Base-by-base conservation (phyloP, 1,140 invertebrate species). In the Rhyzopertha dominica region DNA sequence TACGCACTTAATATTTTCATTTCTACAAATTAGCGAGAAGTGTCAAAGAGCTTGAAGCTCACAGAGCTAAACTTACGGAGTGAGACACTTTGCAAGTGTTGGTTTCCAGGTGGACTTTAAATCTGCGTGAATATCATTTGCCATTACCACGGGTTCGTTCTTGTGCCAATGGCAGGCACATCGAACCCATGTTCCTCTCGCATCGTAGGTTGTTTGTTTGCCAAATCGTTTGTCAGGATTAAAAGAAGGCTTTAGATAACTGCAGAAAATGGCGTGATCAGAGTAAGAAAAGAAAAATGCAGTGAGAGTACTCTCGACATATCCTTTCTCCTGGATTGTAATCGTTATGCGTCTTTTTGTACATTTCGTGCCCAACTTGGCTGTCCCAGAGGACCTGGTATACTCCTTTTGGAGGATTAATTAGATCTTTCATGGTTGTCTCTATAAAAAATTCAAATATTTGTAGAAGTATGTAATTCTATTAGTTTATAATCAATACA, bases 141-240 rank as follows among this genome's bases (percentile, higher is more conserved):
- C 42, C 25, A 68, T 53, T 26, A 54, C 53, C 29, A 62, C 40
- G 5, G 52, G 36, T 42, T 63, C 50, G 20, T 66, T 61, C 47
- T 66, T 65, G 26, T 68, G 61, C 62, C 72, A 70, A 29, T 67
- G 68, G 20, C 70, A 43, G 47, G 67, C 68, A 51, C 70, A 72
- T 56, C 55, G 67, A 5, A 62, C 67, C 44, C 66, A 66, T 12
- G 56, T 65, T 22, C 72, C 72, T 40, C 71, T 58, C 47, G 66
- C 69, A 55, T 74, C 72, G 20, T 66, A 62, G 42, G 56, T 53
- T n/a, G 61, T 65, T 42, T 62, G 62, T 50, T 67, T 55, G 5
- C 74, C 73, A 53, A 62, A 74, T 24, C 53, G 34, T 45, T 51
- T 50, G 29, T 51, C 36, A 19, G 49, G 43, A 44, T 63, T 35